Evolutionary conservation across 1,140 invertebrate species (phyloP), one percentile per base, ranked within the genome.

Genomic region (Holotrichia oblita): DNA sequence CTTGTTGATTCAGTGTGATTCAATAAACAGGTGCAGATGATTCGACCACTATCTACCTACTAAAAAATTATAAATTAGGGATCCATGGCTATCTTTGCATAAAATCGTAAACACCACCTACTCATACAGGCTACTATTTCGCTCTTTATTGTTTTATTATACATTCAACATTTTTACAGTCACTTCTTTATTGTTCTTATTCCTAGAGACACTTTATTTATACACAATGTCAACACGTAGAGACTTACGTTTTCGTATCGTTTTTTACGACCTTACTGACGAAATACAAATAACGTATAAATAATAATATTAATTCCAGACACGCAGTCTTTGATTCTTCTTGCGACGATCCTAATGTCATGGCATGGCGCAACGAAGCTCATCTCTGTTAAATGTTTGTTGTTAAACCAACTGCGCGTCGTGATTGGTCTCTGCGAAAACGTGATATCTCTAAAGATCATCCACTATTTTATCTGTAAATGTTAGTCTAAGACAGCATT

Each of bases 391-490:
- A 55, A 55, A 55, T 55, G 14, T 55, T 55, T 55, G 48, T 12
- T 48, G 44, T 55, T 55, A n/a, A 55, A 55, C 48, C 3, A 55
- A 17, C 14, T 17, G 48, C 4, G 48, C 14, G 17, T 55, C 48
- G 48, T 55, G 48, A 55, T 55, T 55, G 48, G 48, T 14, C 48
- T 55, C 48, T 3, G 48, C 17, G 14, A n/a, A 12, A 55, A 55
- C 48, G 48, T 55, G 48, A 55, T 55, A 55, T 55, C 17, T n/a
- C 48, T 55, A 55, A 55, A 55, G 48, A 55, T 55, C 48, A 55
- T 55, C 48, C 17, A 55, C 14, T 55, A 55, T 55, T 55, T 55
- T 55, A 55, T 55, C 14, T 55, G 14, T n/a, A 3, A 55, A 6
- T 55, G 48, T 20, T 59, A 20, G 55, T 59, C 55, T 20, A 2